Evolutionary conservation across 2,888 invertebrate genomes (phyloP), one percentile per base, ranked within the genome.

Genomic region (Crossocerus cetratus): DNA sequence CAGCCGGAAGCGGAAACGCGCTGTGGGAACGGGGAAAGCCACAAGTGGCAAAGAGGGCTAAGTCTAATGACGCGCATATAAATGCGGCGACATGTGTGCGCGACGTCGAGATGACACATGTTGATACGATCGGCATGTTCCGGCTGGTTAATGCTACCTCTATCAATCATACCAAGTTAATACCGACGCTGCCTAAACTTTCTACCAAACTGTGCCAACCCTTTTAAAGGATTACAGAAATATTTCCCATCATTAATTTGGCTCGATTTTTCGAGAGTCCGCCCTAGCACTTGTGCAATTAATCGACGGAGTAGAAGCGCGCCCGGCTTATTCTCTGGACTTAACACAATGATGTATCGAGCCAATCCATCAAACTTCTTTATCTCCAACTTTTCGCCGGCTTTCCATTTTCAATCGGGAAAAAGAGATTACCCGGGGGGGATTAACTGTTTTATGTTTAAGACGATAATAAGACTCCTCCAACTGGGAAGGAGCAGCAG

Each of bases 1-100:
- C n/a, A 73, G 73, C 85, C 86, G 88, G 88, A 87, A 87, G 84
- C 87, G 88, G 87, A 87, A 88, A 84, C 79, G 81, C 82, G 78
- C 72, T 84, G 84, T 86, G 87, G 83, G 87, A 87, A 87, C 80
- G 78, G 69, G 69, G 80, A 83, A 83, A 83, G 78, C 79, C 74
- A 79, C 83, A 81, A 86, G 81, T 84, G 85, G 78, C 74, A 72
- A 58, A 61, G 49, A 14, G 68, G 67, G 69, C 76, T 69, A 74
- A 77, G 76, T 80, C 80, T 83, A 86, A 86, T 86, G 83, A 87
- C 69, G 83, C 82, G 84, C 84, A 86, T 88, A 84, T 83, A 84
- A 85, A 87, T 86, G 84, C 79, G 78, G 78, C 69, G 76, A 32
- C 32, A 32, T 32, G 32, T 80, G 80, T 80, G 80, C 78, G 74